Conservation (phyloP, 2,888 invertebrate species). For the Cordilura impudica region DNA sequence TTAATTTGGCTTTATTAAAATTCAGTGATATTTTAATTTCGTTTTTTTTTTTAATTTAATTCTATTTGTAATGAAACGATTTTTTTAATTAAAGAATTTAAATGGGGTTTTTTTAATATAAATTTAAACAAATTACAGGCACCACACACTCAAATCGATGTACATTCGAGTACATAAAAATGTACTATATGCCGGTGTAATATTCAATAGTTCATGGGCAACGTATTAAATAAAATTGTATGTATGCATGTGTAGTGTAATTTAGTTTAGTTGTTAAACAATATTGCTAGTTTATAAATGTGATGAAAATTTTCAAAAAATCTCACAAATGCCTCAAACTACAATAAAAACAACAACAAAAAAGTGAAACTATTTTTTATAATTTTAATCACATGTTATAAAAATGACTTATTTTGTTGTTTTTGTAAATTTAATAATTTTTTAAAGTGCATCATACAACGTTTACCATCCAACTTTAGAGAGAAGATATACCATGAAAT, state of each 20-base stretch:
- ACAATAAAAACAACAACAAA: neutral
- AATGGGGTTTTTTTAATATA: neutral
- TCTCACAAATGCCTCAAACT: neutral
- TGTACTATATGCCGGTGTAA: conserved; percentile 44
- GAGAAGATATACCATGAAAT: too few species aligned
- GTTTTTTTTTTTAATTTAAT: neutral
- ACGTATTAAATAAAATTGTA: conserved; percentile 6
- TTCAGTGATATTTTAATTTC: neutral
- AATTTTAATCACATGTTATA: too few species aligned
- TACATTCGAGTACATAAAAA: too few species aligned
- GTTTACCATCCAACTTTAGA: too few species aligned
- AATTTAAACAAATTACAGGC: neutral
- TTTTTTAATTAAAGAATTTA: neutral
- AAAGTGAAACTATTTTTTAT: neutral
- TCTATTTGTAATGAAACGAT: neutral
- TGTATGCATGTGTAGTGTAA: neutral
- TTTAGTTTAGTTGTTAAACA: conserved; percentile 17
- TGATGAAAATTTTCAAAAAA: conserved; percentile 24
- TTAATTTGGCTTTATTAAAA: neutral
- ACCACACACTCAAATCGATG: neutral
- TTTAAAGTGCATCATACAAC: too few species aligned
- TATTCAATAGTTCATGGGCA: conserved; percentile 54
- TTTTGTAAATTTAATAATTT: too few species aligned
- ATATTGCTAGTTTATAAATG: conserved; percentile 11
- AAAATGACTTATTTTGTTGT: too few species aligned